Evolutionary conservation across 2,113 vertebrate species (phyloP), one percentile per base, ranked within the genome.

Genomic region (Rutilus rutilus): DNA sequence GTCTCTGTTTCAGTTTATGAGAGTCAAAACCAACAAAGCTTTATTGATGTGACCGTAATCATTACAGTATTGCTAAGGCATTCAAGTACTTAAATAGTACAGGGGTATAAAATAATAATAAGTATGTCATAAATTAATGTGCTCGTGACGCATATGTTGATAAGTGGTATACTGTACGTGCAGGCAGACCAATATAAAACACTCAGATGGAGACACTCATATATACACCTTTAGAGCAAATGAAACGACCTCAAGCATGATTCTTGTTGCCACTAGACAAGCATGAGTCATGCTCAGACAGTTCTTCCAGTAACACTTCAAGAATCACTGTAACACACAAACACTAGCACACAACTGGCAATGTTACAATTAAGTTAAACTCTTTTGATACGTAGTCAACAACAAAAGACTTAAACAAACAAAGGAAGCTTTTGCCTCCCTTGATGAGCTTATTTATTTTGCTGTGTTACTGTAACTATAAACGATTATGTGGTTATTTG

Each of bases 1-100:
- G 12, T 80, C 59, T 6, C 78, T 65, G 59, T 74, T n/a, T 54
- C 82, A 62, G 14, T 73, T 59, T 76, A n/a, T 76, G 39, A n/a
- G n/a, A 42, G 36, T 75, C 83, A 64, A 77, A 64, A 47, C 42
- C 59, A 80, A 27, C 15, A 45, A 21, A 60, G 39, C 71, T 33
- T 75, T 33, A 33, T 25, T 85, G 62, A 80, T 60, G 17, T 30
- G 59, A 47, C 39, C 27, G 8, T 21, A 64, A 64, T 64, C 39
- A 80, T 64, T 80, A 42, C 78, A 64, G 12, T 64, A 64, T 64
- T 64, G 78, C 59, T 80, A 64, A 80, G 36, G n/a, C 78, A 64
- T 80, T 45, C n/a, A 47, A 64, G 36, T 64, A 4, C 39, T 79
- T 25, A 42, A 6, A 42, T 62, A 42, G 54, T 25, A 62, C 3